Evolutionary conservation across 2,113 vertebrate genomes (phyloP), one percentile per base, ranked within the genome.

Genomic region (Aegithalos caudatus): DNA sequence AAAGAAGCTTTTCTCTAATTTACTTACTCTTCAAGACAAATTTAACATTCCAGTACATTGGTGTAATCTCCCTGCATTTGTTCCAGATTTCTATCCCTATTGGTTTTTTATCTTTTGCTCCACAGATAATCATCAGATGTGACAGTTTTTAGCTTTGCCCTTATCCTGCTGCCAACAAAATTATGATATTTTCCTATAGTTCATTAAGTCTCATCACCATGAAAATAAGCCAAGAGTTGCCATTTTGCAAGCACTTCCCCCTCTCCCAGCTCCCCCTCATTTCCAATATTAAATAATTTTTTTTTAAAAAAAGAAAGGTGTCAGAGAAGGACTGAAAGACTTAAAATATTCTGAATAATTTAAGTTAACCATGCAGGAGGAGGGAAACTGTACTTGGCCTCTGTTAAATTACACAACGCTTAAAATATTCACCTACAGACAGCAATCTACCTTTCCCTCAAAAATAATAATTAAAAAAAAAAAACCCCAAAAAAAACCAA

Each of bases 141-240:
- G 76, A 78, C 86, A 62, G 77, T 86, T 92, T 93, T 90, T 88
- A 89, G 87, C 87, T 83, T 73, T 90, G 47, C 51, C 90, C 76
- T 96, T 77, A 70, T 66, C 57, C 81, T 58, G 51, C 87, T 90
- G 85, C 93, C 94, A 95, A 83, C 50, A 83, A 86, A 93, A 92
- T 90, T 54, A 83, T 5, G 6, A 15, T 93, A 40, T 71, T 60
- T 88, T 81, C 80, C 90, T 88, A 79, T 51, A 88, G 47, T 48
- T 94, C 79, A 37, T 93, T 86, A 95, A 83, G 60, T 61, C 76
- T 88, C 85, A 81, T 85, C 61, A 51, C 76, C 47, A 13, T 48
- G 80, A 91, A 88, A 85, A 70, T 6, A 92, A 92, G 47, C 64
- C 40, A 62, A 82, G 57, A 86, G 56, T 24, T 95, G 66, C 57